These are phyloP conservation scores for Enteromius fasciolatus DNA, from an alignment of 2,797 vertebrate genomes.

Conservation along the genomic window DNA sequence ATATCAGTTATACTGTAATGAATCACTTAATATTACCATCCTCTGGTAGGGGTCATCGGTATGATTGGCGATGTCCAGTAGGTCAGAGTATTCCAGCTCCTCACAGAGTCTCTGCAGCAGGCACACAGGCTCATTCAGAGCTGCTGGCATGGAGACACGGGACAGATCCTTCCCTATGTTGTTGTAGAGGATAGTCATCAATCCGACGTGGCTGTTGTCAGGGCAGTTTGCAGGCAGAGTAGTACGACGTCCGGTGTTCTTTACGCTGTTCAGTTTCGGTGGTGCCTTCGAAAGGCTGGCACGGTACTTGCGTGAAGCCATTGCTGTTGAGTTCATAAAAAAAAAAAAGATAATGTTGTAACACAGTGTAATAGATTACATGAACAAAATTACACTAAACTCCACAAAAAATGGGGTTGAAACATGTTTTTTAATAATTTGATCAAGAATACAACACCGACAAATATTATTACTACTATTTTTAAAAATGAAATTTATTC, in stretches of 20 bases:
- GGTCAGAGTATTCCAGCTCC: slow-evolving; percentile 89
- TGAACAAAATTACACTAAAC: neutral
- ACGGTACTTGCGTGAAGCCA: slow-evolving; percentile 74
- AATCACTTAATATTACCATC: slow-evolving; percentile 75
- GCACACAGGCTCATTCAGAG: slow-evolving; percentile 82
- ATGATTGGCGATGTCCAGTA: slow-evolving; percentile 84
- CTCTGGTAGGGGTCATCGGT: slow-evolving; percentile 85
- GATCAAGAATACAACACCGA: neutral
- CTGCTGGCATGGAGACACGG: slow-evolving; percentile 89
- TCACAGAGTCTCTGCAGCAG: slow-evolving; percentile 90
- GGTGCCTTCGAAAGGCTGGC: slow-evolving; percentile 72
- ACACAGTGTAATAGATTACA: neutral
- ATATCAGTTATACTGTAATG: too few species aligned
- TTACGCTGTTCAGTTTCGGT: slow-evolving; percentile 50
- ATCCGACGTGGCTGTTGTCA: slow-evolving; percentile 86
- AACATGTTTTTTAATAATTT: neutral
- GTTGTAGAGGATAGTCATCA: slow-evolving; percentile 89
- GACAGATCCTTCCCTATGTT: slow-evolving; percentile 93
- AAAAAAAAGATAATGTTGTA: neutral
- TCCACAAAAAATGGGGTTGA: neutral
- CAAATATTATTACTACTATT: neutral
- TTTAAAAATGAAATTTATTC: neutral
- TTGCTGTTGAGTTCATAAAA: slow-evolving; percentile 59
- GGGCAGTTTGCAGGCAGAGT: slow-evolving; percentile 80
- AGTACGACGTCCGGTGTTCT: slow-evolving; percentile 73